A percentile compares a stretch with the other conserved stretches of the same genome.
These are phyloP conservation scores for Lophius americanus DNA, from an alignment of 2,797 vertebrate species.

Conservation along the genomic window DNA sequence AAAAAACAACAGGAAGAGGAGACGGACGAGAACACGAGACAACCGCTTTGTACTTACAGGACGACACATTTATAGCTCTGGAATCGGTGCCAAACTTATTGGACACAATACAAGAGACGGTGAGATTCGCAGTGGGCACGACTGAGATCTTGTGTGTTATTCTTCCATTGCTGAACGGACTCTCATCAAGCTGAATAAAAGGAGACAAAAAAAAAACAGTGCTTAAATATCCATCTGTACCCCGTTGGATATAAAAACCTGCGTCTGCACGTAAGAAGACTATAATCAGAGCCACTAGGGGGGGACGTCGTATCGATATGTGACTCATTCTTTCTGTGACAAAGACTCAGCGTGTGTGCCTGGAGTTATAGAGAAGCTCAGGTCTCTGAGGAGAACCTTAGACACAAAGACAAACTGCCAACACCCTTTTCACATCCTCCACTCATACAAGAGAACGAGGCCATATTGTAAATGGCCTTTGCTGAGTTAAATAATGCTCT, in stretches of 20 bases:
- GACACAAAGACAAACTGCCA: slow-evolving; percentile 76
- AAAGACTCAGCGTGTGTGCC: slow-evolving; percentile 45
- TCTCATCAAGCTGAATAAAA: slow-evolving; percentile 63
- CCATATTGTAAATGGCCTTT: slow-evolving; percentile 41
- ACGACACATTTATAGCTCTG: slow-evolving; percentile 88
- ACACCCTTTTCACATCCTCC: slow-evolving; percentile 68
- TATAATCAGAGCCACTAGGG: slow-evolving; percentile 58
- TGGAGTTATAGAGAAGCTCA: slow-evolving; percentile 59
- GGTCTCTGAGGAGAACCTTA: slow-evolving; percentile 63
- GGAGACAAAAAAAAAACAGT: slow-evolving; percentile 1
- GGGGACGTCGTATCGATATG: slow-evolving; percentile 49
- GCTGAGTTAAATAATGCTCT: slow-evolving; percentile 23
- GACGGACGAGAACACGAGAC: slow-evolving; percentile 5
- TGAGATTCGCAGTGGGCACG: slow-evolving; percentile 90
- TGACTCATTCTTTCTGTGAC: slow-evolving; percentile 28
- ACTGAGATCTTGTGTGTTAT: slow-evolving; percentile 90
- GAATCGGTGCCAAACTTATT: slow-evolving; percentile 88
- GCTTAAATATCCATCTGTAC: slow-evolving; percentile 1
- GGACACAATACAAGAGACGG: slow-evolving; percentile 89
- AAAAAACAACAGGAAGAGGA: slow-evolving; percentile 5
- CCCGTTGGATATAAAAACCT: not conserved
- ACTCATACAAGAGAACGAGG: slow-evolving; percentile 36
- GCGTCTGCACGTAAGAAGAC: not conserved
- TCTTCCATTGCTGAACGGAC: slow-evolving; percentile 76
- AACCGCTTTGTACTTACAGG: slow-evolving; percentile 86